Evolutionary conservation across 2,797 vertebrate genomes (phyloP), one percentile per base, ranked within the genome.

Genomic region (Falco peregrinus): DNA sequence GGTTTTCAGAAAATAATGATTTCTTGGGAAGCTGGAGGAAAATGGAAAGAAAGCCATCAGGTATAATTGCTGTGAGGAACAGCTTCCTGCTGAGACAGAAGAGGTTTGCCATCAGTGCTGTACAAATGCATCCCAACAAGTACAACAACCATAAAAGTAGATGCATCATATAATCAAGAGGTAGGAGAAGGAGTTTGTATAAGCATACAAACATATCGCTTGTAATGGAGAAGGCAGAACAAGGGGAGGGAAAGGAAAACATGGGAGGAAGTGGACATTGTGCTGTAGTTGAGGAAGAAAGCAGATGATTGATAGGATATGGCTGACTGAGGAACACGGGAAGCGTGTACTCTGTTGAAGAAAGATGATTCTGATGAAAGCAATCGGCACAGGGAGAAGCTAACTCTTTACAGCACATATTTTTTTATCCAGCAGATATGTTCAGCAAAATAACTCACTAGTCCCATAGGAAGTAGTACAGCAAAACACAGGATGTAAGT

Each of bases 21-120:
- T 98, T 98, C 93, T 98, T 98, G 96, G 98, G 95, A 95, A 97
- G 91, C 91, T 93, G 94, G 96, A 95, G 91, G 94, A 91, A 98
- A 98, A 98, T 96, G 93, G 97, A 97, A 97, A 97, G 97, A 79
- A 96, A 98, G 93, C 85, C 97, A 97, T 97, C 95, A 71, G 96
- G 95, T 74, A 90, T 97, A 98, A 98, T 94, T 98, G 96, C 96
- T 68, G 82, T 95, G 95, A 97, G 97, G 95, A 97, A 69, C 96
- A 90, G 96, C 90, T 96, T 97, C 97, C 98, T 87, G 96, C 97
- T 98, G 97, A 96, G 97, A 94, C 71, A 94, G 94, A 95, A 96
- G 94, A 95, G 92, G 94, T 97, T 98, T 95, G 93, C 95, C 95
- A 87, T 98, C 96, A 93, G 90, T 51, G 28, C 90, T 65, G 84